phyloP scores from a whole-genome alignment of 2,113 vertebrate species.

The Delphinapterus leucas region DNA sequence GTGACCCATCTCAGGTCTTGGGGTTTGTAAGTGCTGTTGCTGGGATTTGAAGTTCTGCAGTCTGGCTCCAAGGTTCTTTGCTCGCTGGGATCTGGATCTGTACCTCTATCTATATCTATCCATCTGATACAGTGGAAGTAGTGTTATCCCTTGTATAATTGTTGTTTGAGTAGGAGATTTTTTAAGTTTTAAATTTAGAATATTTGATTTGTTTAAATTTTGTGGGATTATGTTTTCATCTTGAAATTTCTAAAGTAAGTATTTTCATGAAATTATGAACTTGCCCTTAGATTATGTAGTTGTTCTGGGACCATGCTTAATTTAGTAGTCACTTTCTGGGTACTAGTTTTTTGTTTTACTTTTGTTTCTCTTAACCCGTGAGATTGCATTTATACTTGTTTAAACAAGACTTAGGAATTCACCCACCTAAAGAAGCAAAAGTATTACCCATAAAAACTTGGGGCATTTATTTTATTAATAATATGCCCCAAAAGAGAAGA shows the following conservation, averaged over 20 bases:
- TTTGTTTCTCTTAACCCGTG: background rate
- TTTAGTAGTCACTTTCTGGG: background rate
- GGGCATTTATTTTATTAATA: background rate
- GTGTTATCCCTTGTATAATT: background rate
- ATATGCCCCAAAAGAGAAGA: background rate
- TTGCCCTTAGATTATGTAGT: background rate
- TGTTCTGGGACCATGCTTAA: background rate
- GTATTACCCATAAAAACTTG: background rate
- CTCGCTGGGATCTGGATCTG: background rate
- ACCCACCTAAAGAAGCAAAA: background rate
- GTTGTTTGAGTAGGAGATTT: background rate
- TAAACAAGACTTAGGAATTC: background rate
- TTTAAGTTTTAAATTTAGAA: slow-evolving; percentile 31
- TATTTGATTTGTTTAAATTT: slow-evolving; percentile 28
- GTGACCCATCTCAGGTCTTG: background rate
- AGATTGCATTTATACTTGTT: background rate
- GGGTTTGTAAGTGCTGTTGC: background rate
- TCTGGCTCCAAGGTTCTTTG: background rate
- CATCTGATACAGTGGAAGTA: background rate
- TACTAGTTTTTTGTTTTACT: background rate
- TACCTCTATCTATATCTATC: background rate
- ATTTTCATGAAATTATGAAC: background rate
- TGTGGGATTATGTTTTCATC: slow-evolving; percentile 7
- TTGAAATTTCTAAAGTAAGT: slow-evolving; percentile 25
- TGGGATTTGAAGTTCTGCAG: background rate